Evolutionary conservation across 2,113 vertebrate genomes (phyloP).

Genomic region (Petrocephalus microphthalmus): DNA sequence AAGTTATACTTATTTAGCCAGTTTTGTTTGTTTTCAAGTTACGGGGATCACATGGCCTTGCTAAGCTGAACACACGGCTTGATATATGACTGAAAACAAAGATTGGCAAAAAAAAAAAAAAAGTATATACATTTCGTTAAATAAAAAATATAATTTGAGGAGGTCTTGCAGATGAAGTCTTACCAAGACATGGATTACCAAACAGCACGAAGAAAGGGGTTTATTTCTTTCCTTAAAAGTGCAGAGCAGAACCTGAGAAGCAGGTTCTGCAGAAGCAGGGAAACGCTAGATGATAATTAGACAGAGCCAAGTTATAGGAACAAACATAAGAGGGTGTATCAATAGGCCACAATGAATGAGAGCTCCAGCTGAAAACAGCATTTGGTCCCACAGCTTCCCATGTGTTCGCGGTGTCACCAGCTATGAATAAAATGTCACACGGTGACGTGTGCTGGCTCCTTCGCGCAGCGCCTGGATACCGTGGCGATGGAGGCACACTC

Average conservation of each 20-base stretch:
- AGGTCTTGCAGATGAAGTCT: background rate
- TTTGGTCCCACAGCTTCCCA: constrained; percentile 2
- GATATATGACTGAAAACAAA: background rate
- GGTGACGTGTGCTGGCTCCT: constrained; percentile 10
- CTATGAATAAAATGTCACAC: constrained; percentile 14
- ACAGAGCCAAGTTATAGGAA: constrained; percentile 4
- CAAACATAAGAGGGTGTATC: background rate
- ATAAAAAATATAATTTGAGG: background rate
- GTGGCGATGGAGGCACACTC: background rate
- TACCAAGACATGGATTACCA: background rate
- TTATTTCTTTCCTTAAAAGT: too few relatives aligned
- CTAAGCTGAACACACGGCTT: background rate
- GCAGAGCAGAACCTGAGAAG: background rate
- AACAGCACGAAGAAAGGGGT: background rate
- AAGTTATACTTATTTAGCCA: too few relatives aligned
- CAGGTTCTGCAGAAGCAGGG: background rate
- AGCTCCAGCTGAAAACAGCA: background rate
- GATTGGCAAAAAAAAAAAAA: background rate
- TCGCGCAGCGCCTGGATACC: background rate
- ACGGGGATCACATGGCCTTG: background rate
- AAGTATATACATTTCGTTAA: background rate
- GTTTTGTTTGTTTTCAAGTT: background rate
- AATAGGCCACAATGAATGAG: background rate
- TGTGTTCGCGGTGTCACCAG: background rate
- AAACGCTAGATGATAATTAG: background rate